A percentile compares a stretch with the other conserved stretches of the same genome.
Conservation (phyloP, 2,113 vertebrate genomes). For the Sylvilagus bachmani region DNA sequence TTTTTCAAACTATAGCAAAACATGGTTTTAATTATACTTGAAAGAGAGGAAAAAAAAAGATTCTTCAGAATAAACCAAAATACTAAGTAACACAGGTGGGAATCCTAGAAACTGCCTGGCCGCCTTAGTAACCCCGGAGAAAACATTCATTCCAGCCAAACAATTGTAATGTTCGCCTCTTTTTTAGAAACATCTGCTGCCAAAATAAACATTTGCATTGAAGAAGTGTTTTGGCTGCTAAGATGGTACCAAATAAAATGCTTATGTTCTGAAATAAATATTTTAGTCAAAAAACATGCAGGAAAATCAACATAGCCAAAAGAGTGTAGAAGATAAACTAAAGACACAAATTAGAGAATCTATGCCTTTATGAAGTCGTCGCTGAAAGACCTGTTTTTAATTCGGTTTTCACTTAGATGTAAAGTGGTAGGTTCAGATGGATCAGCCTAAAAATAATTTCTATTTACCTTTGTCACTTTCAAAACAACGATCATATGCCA, state of each 20-base stretch:
- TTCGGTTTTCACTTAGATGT: slow-evolving; percentile 22
- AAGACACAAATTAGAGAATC: slow-evolving; percentile 16
- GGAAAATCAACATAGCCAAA: slow-evolving; percentile 5
- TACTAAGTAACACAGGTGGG: slow-evolving; percentile 57
- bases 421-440: not conserved
- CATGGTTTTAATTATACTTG: not conserved
- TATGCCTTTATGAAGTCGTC: not conserved
- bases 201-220: slow-evolving; percentile 77
- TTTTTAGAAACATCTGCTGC: slow-evolving; percentile 75
- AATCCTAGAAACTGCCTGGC: slow-evolving; percentile 67
- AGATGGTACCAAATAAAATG: slow-evolving; percentile 73
- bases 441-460: slow-evolving; percentile 22
- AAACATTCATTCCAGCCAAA: slow-evolving; percentile 76
- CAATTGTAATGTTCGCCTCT: slow-evolving; percentile 70
- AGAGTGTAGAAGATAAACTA: not conserved
- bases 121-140: slow-evolving; percentile 67
- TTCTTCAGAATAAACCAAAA: slow-evolving; percentile 24
- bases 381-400: slow-evolving; percentile 52
- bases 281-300: slow-evolving; percentile 53
- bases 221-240: slow-evolving; percentile 76
- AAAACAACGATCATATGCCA: not conserved
- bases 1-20: slow-evolving; percentile 25
- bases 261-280: slow-evolving; percentile 72
- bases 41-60: not conserved
- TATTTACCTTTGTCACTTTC: slow-evolving; percentile 41